These are phyloP conservation scores for Leptobrachium ailaonicum DNA, from an alignment of 2,113 vertebrate genomes.

Conservation along the genomic window DNA sequence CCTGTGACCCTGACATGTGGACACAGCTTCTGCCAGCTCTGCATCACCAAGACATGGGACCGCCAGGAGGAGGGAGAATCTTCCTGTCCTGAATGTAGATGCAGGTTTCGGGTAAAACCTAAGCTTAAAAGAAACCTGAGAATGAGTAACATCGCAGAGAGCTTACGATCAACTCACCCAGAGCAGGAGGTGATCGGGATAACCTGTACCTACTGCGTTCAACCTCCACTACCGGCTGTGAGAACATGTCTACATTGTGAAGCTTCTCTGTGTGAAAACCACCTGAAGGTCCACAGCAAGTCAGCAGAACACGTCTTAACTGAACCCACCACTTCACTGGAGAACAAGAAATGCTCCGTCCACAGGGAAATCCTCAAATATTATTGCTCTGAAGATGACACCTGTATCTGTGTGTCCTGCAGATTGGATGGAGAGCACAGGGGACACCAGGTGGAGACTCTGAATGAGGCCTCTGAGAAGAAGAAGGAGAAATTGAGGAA, in stretches of 20 bases:
- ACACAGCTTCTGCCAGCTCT: constrained; percentile 4
- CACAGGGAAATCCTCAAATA: not conserved
- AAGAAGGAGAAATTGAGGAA: not conserved
- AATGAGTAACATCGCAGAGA: constrained; percentile 42
- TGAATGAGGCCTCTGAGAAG: not conserved
- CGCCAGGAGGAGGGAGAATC: not conserved
- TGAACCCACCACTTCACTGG: constrained; percentile 62
- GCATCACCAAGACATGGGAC: constrained; percentile 4
- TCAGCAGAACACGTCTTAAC: constrained; percentile 73
- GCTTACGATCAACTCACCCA: constrained; percentile 43
- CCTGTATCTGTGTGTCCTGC: not conserved
- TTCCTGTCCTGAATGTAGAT: not conserved
- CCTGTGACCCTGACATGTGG: constrained; percentile 17
- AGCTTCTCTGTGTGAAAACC: constrained; percentile 75
- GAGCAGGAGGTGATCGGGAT: constrained; percentile 51
- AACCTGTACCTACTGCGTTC: constrained; percentile 75
- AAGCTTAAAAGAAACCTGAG: not conserved
- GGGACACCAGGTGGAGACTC: not conserved
- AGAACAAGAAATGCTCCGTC: not conserved
- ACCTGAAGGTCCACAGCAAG: constrained; percentile 75
- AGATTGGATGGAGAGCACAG: not conserved
- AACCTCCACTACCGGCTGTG: constrained; percentile 51
- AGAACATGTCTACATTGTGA: constrained; percentile 74
- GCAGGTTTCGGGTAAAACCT: not conserved
- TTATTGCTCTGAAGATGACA: not conserved